A percentile compares a stretch with the other conserved stretches of the same genome.
These are phyloP conservation scores for Halichoerus grypus DNA, from an alignment of 2,113 vertebrate genomes.

Conservation along the genomic window DNA sequence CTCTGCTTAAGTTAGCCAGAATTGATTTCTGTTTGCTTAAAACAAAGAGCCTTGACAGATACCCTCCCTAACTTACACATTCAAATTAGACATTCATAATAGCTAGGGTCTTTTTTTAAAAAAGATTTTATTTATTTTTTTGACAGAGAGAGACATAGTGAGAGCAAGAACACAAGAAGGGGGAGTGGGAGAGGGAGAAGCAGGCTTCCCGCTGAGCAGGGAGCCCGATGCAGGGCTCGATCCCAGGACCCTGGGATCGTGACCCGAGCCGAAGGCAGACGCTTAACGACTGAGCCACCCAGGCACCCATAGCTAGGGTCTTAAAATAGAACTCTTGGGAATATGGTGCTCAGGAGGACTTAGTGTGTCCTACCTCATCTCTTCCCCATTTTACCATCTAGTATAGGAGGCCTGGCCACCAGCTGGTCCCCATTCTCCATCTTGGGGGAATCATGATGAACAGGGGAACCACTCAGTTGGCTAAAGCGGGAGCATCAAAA, in stretches of 20 bases:
- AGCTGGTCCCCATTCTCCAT: background rate
- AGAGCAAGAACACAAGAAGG: too few species aligned
- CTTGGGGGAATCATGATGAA: background rate
- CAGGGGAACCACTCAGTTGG: background rate
- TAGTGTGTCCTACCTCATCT: background rate
- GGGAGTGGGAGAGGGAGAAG: too few species aligned
- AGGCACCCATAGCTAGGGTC: background rate
- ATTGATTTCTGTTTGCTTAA: background rate
- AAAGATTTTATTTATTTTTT: too few species aligned
- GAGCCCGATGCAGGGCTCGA: too few species aligned
- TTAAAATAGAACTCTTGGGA: background rate
- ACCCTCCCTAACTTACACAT: background rate
- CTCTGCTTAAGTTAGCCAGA: background rate
- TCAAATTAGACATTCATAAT: background rate
- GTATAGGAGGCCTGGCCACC: background rate
- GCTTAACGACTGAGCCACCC: too few species aligned
- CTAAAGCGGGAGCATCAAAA: background rate
- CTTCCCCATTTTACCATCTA: background rate
- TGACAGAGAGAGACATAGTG: too few species aligned
- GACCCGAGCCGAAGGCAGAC: too few species aligned
- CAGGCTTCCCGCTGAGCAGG: too few species aligned
- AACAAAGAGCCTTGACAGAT: background rate
- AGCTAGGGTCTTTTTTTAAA: background rate
- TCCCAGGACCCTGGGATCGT: too few species aligned
- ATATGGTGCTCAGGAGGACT: background rate